Conservation (phyloP, 2,888 invertebrate species). For the Polydrusus tereticollis region DNA sequence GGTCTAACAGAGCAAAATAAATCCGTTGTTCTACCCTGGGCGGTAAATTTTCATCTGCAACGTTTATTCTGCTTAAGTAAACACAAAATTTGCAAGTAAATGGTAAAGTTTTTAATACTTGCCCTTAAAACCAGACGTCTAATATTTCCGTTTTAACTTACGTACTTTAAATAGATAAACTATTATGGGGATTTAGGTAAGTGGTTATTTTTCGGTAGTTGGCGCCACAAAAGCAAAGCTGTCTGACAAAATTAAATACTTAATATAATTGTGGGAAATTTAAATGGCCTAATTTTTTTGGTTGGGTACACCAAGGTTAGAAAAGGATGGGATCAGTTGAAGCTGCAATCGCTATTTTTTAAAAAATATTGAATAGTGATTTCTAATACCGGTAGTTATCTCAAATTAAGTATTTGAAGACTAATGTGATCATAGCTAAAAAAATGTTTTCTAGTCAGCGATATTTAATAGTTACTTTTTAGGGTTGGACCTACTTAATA, state of each 20-base stretch:
- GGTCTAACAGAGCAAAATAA: constrained; percentile 27
- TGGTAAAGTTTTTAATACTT: constrained; percentile 1
- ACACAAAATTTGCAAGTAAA: constrained; percentile 56
- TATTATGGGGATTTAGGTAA: not conserved
- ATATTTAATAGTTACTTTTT: no score
- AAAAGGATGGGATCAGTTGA: no score
- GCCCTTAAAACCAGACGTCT: not conserved
- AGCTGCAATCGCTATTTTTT: no score
- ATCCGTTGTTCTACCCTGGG: not conserved
- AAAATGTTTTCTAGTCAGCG: no score
- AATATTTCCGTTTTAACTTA: constrained; percentile 6
- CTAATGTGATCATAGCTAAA: no score
- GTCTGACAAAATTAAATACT: not conserved
- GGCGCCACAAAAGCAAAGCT: not conserved
- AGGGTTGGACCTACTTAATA: no score
- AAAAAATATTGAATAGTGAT: no score
- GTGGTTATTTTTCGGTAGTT: not conserved
- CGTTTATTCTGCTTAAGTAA: constrained; percentile 61
- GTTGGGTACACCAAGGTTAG: no score
- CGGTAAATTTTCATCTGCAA: constrained; percentile 50
- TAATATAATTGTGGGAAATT: not conserved
- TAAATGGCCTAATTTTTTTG: no score
- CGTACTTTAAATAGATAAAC: not conserved
- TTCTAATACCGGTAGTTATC: no score
- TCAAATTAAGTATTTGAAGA: no score